Evolutionary conservation across 2,797 vertebrate species (phyloP), one percentile per base, ranked within the genome.

Genomic region (Bucorvus abyssinicus): DNA sequence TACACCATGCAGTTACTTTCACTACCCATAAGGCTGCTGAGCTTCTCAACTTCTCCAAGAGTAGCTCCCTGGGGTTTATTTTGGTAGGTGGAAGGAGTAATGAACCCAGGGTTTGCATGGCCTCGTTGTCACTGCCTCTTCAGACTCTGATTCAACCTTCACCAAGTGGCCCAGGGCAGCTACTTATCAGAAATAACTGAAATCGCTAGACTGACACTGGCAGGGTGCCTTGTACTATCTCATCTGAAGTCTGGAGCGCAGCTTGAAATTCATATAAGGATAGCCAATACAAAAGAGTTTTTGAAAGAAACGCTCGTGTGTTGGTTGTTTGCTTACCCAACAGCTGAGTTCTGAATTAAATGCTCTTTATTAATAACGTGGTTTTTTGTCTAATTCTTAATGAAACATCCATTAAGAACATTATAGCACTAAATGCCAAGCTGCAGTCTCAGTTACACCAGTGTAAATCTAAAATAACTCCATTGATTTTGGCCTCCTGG

Each of bases 21-120:
- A 69, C 81, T 85, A 91, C 87, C 60, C 76, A n/a, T 83, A 88
- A 94, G 87, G 85, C 92, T 84, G 87, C 84, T 87, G 67, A 92
- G 74, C 84, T 89, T 65, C 95, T 96, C 91, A 61, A 89, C 52
- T 92, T 81, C 94, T 97, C 92, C 85, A 79, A 91, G 90, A 93
- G 84, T 65, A 92, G 81, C 49, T 93, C 74, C 11, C 78, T 94
- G 86, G 34, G 81, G 55, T 80, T 97, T 96, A 94, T 95, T 91
- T 89, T 22, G 18, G 91, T 95, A 65, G 49, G 76, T 65, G 80
- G 87, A 95, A 73, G 36, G 23, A 94, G 85, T 87, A 90, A 96
- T 78, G 88, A 97, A 97, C 93, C 56, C 7, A 14, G 50, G 29
- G 56, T 92, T 81, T 95, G 89, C 88, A 86, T 14, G 55, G 69